Conservation (phyloP, 2,113 vertebrate genomes). For the Tichodroma muraria region DNA sequence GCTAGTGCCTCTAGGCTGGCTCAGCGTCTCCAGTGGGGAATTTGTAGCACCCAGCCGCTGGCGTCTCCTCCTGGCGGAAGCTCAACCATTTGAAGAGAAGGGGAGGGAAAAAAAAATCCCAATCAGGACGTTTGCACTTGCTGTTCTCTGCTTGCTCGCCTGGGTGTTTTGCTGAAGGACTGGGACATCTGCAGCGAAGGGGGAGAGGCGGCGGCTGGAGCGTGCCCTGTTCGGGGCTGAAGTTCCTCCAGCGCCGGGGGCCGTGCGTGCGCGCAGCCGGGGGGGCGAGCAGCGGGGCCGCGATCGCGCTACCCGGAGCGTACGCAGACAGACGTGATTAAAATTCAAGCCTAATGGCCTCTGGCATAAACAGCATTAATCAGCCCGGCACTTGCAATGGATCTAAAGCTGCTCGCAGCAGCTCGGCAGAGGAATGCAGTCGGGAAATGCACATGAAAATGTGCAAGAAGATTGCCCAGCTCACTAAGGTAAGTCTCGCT, state of each 20-base stretch:
- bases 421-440: slow-evolving; percentile 74
- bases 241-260: background rate
- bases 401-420: slow-evolving; percentile 73
- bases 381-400: slow-evolving; percentile 73
- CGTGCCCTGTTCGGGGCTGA: background rate
- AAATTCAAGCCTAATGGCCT: slow-evolving; percentile 75
- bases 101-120: background rate
- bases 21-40: slow-evolving; percentile 36
- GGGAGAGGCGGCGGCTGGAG: background rate
- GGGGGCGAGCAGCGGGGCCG: background rate
- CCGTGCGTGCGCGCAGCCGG: background rate
- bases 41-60: slow-evolving; percentile 61
- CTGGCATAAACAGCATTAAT: slow-evolving; percentile 78
- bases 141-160: background rate
- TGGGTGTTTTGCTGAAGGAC: slow-evolving; percentile 13
- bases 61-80: slow-evolving; percentile 45
- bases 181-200: slow-evolving; percentile 28
- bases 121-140: background rate
- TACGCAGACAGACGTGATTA: background rate
- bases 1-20: background rate
- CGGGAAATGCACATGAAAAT: slow-evolving; percentile 90
- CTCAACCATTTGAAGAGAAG: background rate
- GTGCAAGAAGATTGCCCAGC: slow-evolving; percentile 99
- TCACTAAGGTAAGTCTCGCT: slow-evolving; percentile 86
- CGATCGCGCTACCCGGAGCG: background rate